These are phyloP conservation scores for Scaptomyza montana DNA, from an alignment of 1,140 invertebrate genomes.

Conservation along the genomic window DNA sequence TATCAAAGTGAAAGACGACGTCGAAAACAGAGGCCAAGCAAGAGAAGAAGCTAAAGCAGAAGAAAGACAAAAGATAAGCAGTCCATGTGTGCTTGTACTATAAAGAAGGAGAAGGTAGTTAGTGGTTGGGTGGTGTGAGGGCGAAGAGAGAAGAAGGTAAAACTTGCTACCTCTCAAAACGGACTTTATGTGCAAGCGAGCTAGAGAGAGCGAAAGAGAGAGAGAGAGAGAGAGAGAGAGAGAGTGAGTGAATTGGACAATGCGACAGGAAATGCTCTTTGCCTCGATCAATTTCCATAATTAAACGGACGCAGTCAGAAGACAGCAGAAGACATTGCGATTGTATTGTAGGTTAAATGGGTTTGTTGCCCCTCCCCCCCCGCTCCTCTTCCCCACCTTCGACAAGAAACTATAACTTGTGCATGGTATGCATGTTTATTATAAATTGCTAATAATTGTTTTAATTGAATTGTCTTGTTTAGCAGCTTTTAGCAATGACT, in stretches of 20 bases:
- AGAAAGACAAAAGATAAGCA: conserved; percentile 44
- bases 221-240: conserved; percentile 23
- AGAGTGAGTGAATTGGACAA: conserved; percentile 32
- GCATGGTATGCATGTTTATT: not conserved
- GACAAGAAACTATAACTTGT: conserved; percentile 3
- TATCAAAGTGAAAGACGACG: conserved; percentile 66
- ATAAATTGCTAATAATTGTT: conserved; percentile 11
- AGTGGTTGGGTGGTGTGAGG: not conserved
- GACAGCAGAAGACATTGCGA: conserved; percentile 52
- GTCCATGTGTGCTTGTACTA: conserved; percentile 3
- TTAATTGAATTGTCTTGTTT: conserved; percentile 60
- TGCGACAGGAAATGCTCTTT: conserved; percentile 74
- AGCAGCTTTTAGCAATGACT: conserved; percentile 65
- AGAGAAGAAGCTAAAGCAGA: not conserved
- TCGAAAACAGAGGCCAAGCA: conserved; percentile 29
- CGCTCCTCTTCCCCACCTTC: conserved; percentile 33
- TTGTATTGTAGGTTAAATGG: conserved; percentile 72
- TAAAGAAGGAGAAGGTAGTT: not conserved
- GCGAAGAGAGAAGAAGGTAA: conserved; percentile 17
- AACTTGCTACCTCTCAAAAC: not conserved
- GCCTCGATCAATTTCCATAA: conserved; percentile 77
- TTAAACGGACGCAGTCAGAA: conserved; percentile 63
- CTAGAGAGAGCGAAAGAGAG: conserved; percentile 2
- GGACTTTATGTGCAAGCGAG: not conserved
- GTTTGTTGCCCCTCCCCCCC: conserved; percentile 53